Evolutionary conservation across 2,888 invertebrate species (phyloP).

Genomic region (Petrophora chlorosata): DNA sequence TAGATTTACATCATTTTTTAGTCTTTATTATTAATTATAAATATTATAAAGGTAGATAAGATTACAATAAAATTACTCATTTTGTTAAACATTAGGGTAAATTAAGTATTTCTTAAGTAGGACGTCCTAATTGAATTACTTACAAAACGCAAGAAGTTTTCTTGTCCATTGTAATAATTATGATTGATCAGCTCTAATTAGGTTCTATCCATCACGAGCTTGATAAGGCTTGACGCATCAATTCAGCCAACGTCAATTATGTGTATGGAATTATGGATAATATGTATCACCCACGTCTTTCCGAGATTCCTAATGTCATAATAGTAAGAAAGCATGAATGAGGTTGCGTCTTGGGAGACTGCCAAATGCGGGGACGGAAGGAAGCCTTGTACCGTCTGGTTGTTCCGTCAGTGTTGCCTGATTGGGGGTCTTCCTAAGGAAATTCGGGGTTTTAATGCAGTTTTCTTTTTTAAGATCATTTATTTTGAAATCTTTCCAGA

Average conservation of each 20-base stretch:
- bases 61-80: too few species aligned
- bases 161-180: conserved; percentile 16
- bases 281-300: conserved; percentile 30
- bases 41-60: too few species aligned
- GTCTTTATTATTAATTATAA: too few species aligned
- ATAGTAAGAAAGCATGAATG: conserved; percentile 38
- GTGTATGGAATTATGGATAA: too few species aligned
- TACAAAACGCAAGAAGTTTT: not conserved
- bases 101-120: too few species aligned
- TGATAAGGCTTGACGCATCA: conserved; percentile 30
- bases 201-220: conserved; percentile 33
- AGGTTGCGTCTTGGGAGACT: conserved; percentile 23
- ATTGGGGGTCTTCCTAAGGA: conserved; percentile 3
- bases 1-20: too few species aligned
- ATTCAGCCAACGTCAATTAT: conserved; percentile 27
- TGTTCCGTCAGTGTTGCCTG: conserved; percentile 18
- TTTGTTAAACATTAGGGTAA: too few species aligned
- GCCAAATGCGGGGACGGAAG: conserved; percentile 33
- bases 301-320: conserved; percentile 21
- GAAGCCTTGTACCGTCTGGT: conserved; percentile 22
- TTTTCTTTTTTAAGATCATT: too few species aligned
- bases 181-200: conserved; percentile 34
- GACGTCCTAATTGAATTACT: not conserved
- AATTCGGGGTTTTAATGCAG: conserved; percentile 3
- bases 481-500: too few species aligned